Percentiles rank a stretch among this genome's conserved stretches.
phyloP scores from a whole-genome alignment of 2,797 vertebrate species.

The Ara ararauna region DNA sequence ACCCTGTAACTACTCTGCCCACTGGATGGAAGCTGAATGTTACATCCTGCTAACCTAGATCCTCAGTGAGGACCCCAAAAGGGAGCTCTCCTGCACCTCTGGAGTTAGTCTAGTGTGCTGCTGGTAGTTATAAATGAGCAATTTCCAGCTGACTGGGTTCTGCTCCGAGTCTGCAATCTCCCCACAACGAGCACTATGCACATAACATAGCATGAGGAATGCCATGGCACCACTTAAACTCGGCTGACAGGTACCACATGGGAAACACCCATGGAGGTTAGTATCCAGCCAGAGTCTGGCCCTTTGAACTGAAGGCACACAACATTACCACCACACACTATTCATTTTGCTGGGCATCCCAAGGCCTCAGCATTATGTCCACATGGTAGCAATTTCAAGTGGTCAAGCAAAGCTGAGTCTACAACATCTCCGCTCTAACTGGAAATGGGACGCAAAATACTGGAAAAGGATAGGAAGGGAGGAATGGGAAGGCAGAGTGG shows the following conservation, averaged over 20 bases:
- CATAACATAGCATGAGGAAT: not conserved
- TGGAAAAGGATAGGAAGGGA: not conserved
- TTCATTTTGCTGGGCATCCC: not conserved
- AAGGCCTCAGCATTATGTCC: not conserved
- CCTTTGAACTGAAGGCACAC: not conserved
- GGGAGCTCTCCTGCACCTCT: not conserved
- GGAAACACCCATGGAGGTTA: not conserved
- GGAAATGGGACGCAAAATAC: not conserved
- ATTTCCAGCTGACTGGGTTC: not conserved
- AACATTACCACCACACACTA: accelerated
- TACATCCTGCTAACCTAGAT: not conserved
- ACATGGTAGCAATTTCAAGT: not conserved
- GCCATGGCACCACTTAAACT: not conserved
- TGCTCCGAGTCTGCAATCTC: not conserved
- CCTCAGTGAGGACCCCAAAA: not conserved
- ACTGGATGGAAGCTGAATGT: not conserved
- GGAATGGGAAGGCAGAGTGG: not conserved
- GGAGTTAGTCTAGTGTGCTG: not conserved
- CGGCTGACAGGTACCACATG: not conserved
- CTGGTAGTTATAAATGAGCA: not conserved
- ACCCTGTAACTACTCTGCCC: not conserved
- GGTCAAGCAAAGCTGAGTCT: not conserved
- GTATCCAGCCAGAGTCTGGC: not conserved
- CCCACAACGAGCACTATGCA: accelerated
- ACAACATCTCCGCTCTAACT: not conserved